Base-by-base conservation (phyloP, 2,797 vertebrate species). In the Notamacropus eugenii region DNA sequence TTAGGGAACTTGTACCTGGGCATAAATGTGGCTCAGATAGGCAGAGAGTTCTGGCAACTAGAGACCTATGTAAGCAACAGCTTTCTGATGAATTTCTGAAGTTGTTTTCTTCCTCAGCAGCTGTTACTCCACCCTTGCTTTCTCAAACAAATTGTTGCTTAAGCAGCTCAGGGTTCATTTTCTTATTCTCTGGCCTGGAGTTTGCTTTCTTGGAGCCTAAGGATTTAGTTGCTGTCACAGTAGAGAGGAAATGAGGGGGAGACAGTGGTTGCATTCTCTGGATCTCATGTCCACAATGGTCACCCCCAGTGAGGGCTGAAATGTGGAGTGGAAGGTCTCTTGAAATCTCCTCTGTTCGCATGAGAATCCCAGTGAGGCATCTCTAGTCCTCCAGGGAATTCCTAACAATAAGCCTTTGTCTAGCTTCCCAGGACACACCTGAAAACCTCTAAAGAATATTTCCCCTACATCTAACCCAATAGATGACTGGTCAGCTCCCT, bases 391-490 rank as follows among this genome's bases (percentile, higher is more conserved):
- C 27, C 14, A 58, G 1, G 67, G 92, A 95, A 40, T 46, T 27
- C 46, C 54, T 95, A 95, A 93, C 92, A 59, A 96, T 93, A 14
- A 16, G 24, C 90, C 52, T 27, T 58, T 62, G 4, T 46, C 54
- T 40, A 94, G 40, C 58, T 31, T 93, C 59, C 50, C 16, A 92
- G 34, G 90, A 55, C 54, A 91, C 5, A 59, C 10, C 56, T 28
- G 40, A 74, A 91, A 95, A 91, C 19, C 62, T 95, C 67, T 57
- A 12, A 9, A 90, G 28, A 52, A 93, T 55, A 46, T 40, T 87
- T 92, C 46, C 54, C 52, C 94, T 93, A 97, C n/a, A 54, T 55
- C 52, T 90, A 58, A 96, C 1, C 22, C 50, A 91, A 93, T 59
- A 57, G 59, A 95, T 91, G 55, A 5, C 55, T 93, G 29, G 91